Conservation (phyloP, 1,140 invertebrate species). For the Octopus sinensis region DNA sequence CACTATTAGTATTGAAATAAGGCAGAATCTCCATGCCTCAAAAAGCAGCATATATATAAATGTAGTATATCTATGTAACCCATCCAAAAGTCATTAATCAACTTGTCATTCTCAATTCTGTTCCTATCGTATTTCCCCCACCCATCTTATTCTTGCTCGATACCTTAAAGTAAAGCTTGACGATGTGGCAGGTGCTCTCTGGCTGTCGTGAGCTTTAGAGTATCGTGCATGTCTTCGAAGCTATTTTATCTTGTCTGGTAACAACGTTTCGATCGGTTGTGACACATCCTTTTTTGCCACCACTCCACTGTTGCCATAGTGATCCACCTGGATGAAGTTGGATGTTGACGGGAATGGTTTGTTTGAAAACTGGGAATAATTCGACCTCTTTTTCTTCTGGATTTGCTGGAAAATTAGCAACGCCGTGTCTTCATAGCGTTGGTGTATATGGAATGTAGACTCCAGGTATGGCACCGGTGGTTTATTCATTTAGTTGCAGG, state of each 20-base stretch:
- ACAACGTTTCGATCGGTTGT: not conserved
- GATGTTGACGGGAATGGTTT: slow-evolving; percentile 5
- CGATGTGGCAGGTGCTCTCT: no score
- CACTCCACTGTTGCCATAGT: slow-evolving; percentile 37
- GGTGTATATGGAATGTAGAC: slow-evolving; percentile 49
- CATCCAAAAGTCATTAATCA: no score
- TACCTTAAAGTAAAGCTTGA: no score
- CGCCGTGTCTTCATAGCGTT: slow-evolving; percentile 57
- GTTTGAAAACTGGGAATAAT: not conserved
- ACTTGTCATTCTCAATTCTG: no score
- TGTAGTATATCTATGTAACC: not conserved
- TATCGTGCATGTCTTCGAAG: no score
- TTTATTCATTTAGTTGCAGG: slow-evolving; percentile 43
- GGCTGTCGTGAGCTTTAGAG: no score
- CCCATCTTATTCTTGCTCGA: no score
- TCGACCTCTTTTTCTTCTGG: slow-evolving; percentile 29
- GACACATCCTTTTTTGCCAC: slow-evolving; percentile 26
- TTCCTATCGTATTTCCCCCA: no score
- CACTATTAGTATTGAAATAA: slow-evolving; percentile 43
- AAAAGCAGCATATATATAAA: no score
- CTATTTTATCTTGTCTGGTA: no score
- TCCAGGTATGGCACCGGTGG: slow-evolving; percentile 34
- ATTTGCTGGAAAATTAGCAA: slow-evolving; percentile 50
- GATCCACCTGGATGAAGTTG: slow-evolving; percentile 28
- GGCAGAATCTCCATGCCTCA: slow-evolving; percentile 53